These are phyloP conservation scores for Corydoras sp. DNA, from an alignment of 2,113 vertebrate genomes.

Conservation along the genomic window DNA sequence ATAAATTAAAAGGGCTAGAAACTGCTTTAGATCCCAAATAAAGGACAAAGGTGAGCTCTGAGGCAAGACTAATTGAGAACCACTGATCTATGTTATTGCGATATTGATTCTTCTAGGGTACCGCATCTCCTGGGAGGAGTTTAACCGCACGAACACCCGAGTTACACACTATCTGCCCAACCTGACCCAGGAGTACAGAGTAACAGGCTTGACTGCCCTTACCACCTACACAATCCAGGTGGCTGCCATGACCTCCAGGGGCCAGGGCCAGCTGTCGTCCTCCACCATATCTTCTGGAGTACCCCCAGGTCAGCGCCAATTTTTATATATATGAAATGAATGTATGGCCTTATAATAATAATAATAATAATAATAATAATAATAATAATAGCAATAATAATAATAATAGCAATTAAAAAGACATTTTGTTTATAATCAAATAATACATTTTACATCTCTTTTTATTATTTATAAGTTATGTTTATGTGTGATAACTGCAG, in stretches of 20 bases:
- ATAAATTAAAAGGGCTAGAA: neutral
- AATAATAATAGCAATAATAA: too few relatives aligned
- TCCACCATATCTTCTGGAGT: slow-evolving; percentile 98
- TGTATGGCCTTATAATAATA: neutral
- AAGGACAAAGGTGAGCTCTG: neutral
- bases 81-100: neutral
- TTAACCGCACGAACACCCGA: slow-evolving; percentile 92
- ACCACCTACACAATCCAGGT: slow-evolving; percentile 98
- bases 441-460: too few relatives aligned
- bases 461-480: too few relatives aligned
- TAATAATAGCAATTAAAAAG: too few relatives aligned
- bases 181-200: slow-evolving; percentile 88
- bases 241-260: slow-evolving; percentile 92
- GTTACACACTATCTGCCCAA: slow-evolving; percentile 96
- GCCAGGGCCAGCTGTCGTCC: slow-evolving; percentile 86
- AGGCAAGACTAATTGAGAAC: neutral
- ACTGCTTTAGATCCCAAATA: neutral
- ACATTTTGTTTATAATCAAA: too few relatives aligned
- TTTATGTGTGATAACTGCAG: too few relatives aligned
- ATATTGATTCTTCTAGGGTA: slow-evolving; percentile 70
- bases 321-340: too few relatives aligned
- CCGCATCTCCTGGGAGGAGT: slow-evolving; percentile 98
- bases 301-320: slow-evolving; percentile 78
- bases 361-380: too few relatives aligned
- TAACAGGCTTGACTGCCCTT: slow-evolving; percentile 91